These are phyloP conservation scores for Ormyrus pomaceus DNA, from an alignment of 2,888 invertebrate species.

Conservation along the genomic window DNA sequence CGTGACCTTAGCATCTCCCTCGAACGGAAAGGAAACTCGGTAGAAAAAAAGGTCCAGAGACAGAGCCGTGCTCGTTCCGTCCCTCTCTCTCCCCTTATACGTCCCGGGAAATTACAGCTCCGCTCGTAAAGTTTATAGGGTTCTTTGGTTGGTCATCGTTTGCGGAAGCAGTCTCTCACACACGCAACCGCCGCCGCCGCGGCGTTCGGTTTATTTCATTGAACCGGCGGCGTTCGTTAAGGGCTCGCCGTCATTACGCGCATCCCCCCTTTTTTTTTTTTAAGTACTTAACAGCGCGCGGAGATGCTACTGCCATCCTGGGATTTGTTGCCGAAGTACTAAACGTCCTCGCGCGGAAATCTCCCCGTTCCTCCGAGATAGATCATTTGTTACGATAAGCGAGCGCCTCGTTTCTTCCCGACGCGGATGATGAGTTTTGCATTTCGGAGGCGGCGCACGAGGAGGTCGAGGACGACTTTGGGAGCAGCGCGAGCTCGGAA, in stretches of 20 bases:
- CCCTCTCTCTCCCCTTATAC: neutral
- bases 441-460: neutral
- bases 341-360: too few relatives aligned
- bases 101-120: conserved; percentile 27
- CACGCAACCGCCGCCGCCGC: neutral
- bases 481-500: too few relatives aligned
- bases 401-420: neutral
- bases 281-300: conserved; percentile 35
- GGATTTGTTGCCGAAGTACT: neutral
- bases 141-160: conserved; percentile 59
- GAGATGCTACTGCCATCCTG: neutral
- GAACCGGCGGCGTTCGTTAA: conserved; percentile 25
- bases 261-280: conserved; percentile 20
- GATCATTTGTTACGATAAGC: conserved; percentile 4
- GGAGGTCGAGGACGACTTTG: neutral
- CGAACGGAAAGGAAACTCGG: too few relatives aligned
- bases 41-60: too few relatives aligned
- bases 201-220: conserved; percentile 41
- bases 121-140: conserved; percentile 61
- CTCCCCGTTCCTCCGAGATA: too few relatives aligned
- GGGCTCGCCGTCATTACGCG: conserved; percentile 30
- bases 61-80: too few relatives aligned
- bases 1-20: too few relatives aligned
- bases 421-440: neutral
- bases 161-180: conserved; percentile 22